phyloP scores from a whole-genome alignment of 2,797 vertebrate genomes.

The Melanotaenia trifasciata region DNA sequence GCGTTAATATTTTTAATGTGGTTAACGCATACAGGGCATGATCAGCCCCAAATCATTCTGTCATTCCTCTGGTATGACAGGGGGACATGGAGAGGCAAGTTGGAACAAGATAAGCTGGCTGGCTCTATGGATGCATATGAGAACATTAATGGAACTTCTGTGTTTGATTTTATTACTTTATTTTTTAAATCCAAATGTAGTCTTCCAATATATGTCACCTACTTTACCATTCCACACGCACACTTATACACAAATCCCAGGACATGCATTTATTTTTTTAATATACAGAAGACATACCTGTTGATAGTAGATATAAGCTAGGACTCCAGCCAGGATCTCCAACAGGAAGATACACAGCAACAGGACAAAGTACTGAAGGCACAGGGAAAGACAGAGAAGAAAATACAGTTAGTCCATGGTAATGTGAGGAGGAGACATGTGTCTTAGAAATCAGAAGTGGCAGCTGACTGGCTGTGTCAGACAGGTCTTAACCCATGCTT shows the following conservation, averaged over 20 bases:
- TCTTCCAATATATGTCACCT: neutral
- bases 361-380: conserved; percentile 92
- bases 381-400: conserved; percentile 24
- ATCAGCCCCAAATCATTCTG: too few relatives aligned
- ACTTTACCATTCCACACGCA: neutral
- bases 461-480: conserved; percentile 7
- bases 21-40: too few relatives aligned
- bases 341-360: conserved; percentile 94
- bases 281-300: conserved; percentile 85
- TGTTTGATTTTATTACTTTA: neutral
- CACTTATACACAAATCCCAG: neutral
- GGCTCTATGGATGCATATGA: too few relatives aligned
- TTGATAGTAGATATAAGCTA: conserved; percentile 98
- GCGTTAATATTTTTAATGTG: too few relatives aligned
- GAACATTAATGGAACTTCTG: neutral
- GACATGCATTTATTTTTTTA: neutral
- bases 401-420: conserved; percentile 28
- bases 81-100: too few relatives aligned
- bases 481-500: conserved; percentile 9
- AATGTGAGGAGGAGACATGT: conserved; percentile 30
- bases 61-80: too few relatives aligned
- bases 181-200: conserved; percentile 1
- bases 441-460: neutral
- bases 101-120: too few relatives aligned
- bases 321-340: conserved; percentile 93